Conservation (phyloP, 53 echinoderm and acorn worm genomes). For the Antedon mediterranea region DNA sequence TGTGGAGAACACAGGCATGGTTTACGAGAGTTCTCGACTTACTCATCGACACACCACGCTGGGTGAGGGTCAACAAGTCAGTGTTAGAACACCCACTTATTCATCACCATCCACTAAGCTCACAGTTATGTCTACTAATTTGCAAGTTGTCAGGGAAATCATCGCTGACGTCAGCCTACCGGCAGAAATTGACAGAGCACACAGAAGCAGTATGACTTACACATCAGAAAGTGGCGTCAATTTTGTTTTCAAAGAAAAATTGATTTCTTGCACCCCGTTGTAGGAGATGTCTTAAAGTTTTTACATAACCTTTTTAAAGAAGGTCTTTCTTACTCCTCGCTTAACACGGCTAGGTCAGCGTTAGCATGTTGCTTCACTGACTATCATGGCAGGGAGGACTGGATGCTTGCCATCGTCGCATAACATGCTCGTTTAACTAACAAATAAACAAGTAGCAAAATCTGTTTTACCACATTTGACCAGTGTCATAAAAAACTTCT, state of each 20-base stretch:
- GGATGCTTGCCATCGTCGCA: no score
- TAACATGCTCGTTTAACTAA: no score
- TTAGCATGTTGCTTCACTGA: neutral
- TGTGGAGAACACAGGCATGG: slow-evolving; percentile 17
- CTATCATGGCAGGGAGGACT: neutral
- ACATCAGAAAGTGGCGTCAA: neutral
- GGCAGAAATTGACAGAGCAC: neutral
- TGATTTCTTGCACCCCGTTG: neutral
- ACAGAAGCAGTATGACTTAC: neutral
- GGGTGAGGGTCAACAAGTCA: neutral
- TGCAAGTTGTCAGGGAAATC: neutral
- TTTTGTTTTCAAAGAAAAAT: neutral
- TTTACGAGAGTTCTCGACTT: neutral
- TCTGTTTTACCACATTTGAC: no score
- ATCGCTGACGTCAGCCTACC: neutral
- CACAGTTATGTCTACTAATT: no score
- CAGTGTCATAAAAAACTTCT: no score
- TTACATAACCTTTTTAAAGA: no score
- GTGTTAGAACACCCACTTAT: neutral
- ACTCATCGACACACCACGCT: neutral
- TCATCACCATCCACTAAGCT: neutral
- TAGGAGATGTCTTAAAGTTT: neutral
- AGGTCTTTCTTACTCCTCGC: neutral
- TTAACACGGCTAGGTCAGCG: slow-evolving; percentile 5
- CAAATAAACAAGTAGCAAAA: no score